Evolutionary conservation across 2,797 vertebrate genomes (phyloP), one percentile per base, ranked within the genome.

Genomic region (Crenuchus spilurus): DNA sequence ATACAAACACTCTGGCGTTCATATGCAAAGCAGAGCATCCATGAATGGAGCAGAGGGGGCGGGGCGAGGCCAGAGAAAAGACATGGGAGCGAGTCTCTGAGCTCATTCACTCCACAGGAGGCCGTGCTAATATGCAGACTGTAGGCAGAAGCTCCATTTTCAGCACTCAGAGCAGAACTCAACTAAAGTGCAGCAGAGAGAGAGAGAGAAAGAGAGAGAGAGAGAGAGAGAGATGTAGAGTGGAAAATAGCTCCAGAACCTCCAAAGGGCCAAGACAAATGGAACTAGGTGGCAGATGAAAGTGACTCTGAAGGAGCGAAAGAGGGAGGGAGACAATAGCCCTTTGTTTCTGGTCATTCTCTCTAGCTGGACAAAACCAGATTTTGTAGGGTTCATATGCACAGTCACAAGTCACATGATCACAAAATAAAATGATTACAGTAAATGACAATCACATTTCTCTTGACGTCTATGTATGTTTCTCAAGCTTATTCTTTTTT

Each of bases 21-120:
- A 80, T 62, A 85, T 87, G 84, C 77, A 83, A 85, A 87, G 7
- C 82, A 24, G 46, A 10, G 3, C 35, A 20, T 72, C 64, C 75
- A 67, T 79, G 82, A 79, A 78, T 80, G 72, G 52, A 72, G 74
- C 37, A 49, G 51, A 63, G 68, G 58, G 30, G 52, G 61, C n/a
- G 66, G 75, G 31, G 72, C 61, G 55, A 75, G 16, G 42, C 44
- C 57, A 46, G 48, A 48, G 69, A 35, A 72, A 74, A 31, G 37
- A 65, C 55, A 64, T 13, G 26, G n/a, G 37, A 75, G n/a, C 26
- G 37, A 41, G 72, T 33, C 67, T 48, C 20, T 22, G 46, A 35
- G 6, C 54, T 61, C 30, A 39, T 57, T 44, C 57, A 71, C 60
- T 63, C 39, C 70, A 57, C 68, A 67, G 61, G 68, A 37, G 46